phyloP scores from a whole-genome alignment of 1,140 invertebrate species.

The Cyphomyrmex costatus region DNA sequence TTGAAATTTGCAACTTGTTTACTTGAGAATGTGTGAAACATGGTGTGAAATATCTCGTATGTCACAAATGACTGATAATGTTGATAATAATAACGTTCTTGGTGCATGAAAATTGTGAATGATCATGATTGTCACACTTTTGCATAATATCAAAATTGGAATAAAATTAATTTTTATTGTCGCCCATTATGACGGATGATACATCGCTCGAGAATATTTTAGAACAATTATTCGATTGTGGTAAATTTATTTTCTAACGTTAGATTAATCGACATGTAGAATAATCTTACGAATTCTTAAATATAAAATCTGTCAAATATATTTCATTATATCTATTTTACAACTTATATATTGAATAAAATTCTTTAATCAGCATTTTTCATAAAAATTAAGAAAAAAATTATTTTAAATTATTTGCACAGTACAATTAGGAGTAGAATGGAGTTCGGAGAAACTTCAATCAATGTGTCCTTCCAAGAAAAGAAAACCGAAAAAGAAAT shows the following conservation, averaged over 20 bases:
- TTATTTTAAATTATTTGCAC: constrained; percentile 8
- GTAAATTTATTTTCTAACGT: constrained; percentile 37
- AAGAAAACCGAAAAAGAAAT: constrained; percentile 20
- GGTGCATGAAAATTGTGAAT: constrained; percentile 9
- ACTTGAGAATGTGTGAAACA: background rate
- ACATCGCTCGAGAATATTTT: constrained; percentile 6
- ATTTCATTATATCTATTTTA: background rate
- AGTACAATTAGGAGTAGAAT: constrained; percentile 40
- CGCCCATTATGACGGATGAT: constrained; percentile 46
- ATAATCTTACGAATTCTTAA: background rate
- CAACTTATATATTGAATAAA: background rate
- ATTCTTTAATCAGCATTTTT: background rate
- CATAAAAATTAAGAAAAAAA: background rate
- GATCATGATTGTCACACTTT: background rate
- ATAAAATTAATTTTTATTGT: background rate
- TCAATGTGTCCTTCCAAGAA: constrained; percentile 60
- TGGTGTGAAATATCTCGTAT: background rate
- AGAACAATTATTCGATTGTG: constrained; percentile 26
- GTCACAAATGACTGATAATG: constrained; percentile 13
- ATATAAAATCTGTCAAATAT: background rate
- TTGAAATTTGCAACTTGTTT: constrained; percentile 32
- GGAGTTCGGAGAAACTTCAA: constrained; percentile 4
- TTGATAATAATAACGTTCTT: background rate
- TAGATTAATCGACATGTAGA: background rate
- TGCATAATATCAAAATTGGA: background rate